Evolutionary conservation across 2,797 vertebrate genomes (phyloP), one percentile per base, ranked within the genome.

Genomic region (Fundulus diaphanus): DNA sequence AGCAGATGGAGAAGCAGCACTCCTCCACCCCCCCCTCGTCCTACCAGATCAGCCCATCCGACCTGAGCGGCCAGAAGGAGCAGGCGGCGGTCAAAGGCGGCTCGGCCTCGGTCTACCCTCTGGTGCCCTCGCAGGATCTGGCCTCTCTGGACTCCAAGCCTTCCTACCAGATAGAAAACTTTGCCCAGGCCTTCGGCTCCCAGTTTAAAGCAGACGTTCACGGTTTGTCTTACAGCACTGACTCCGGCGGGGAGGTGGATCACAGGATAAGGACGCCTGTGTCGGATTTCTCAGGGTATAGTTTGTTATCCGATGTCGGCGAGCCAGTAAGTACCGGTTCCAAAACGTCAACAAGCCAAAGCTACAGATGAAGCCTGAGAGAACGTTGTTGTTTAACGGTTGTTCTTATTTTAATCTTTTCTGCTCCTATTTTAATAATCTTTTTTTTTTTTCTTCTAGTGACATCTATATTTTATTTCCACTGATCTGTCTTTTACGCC

Each of bases 261-360:
- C 97, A 97, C 93, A 95, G 97, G 95, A 95, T 97, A 95, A 95
- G 96, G 95, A 98, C 97, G 91, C 94, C 97, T 83, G 96, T 97
- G 94, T 97, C 97, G 94, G 97, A 99, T 96, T 99, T 99, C 98
- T 99, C 98, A 99, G 98, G 98, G 97, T 99, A 97, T 97, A 96
- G 96, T 95, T 97, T 99, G 96, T 96, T 99, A 96, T 97, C 97
- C 94, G 97, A 99, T 94, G 97, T 98, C 93, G 97, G 94, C 90
- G 97, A 98, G 96, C 96, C 97, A 96, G 97, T 97, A 94, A 97
- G 96, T 95, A 96, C 97, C 89, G 95, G 96, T 96, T 97, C 97
- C 93, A 99, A 99, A 97, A 97, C 97, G 92, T 96, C 97, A 90
- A 98, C 96, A 95, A 99, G 97, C 97, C 98, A 99, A 96, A 99